These are phyloP conservation scores for Nanorana parkeri DNA, from an alignment of 2,113 vertebrate species.

Conservation along the genomic window DNA sequence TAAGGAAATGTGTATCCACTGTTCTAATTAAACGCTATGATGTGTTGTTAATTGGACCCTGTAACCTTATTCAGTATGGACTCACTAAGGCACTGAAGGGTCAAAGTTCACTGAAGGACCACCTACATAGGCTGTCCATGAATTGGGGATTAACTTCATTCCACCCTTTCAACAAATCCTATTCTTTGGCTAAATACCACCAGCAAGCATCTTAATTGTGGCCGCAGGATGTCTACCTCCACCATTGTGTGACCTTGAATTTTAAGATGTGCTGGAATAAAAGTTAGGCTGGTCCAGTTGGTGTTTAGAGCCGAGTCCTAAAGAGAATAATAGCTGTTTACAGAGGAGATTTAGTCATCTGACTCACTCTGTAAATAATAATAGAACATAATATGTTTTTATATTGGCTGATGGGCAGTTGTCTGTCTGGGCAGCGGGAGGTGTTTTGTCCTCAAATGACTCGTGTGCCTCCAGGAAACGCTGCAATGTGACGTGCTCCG, in stretches of 20 bases:
- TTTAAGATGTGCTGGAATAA: neutral
- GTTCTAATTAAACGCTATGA: neutral
- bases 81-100: neutral
- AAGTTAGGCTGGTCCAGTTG: neutral
- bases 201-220: slow-evolving; percentile 12
- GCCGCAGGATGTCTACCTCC: neutral
- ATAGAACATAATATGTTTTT: too few relatives aligned
- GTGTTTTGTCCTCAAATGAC: too few relatives aligned
- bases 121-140: slow-evolving; percentile 10
- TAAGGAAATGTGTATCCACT: too few relatives aligned
- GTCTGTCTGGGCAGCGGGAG: too few relatives aligned
- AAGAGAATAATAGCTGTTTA: neutral
- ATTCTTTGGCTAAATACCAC: slow-evolving; percentile 1
- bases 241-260: neutral
- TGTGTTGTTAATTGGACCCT: neutral
- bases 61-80: neutral
- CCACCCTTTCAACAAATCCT: neutral
- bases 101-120: slow-evolving; percentile 23
- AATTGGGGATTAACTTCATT: slow-evolving; percentile 35
- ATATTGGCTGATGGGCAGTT: too few relatives aligned
- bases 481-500: too few relatives aligned
- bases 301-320: neutral
- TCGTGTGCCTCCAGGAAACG: too few relatives aligned
- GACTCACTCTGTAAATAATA: too few relatives aligned
- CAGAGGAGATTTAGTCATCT: neutral